Evolutionary conservation across 1,140 invertebrate genomes (phyloP), one percentile per base, ranked within the genome.

Genomic region (Drosophila navojoa): DNA sequence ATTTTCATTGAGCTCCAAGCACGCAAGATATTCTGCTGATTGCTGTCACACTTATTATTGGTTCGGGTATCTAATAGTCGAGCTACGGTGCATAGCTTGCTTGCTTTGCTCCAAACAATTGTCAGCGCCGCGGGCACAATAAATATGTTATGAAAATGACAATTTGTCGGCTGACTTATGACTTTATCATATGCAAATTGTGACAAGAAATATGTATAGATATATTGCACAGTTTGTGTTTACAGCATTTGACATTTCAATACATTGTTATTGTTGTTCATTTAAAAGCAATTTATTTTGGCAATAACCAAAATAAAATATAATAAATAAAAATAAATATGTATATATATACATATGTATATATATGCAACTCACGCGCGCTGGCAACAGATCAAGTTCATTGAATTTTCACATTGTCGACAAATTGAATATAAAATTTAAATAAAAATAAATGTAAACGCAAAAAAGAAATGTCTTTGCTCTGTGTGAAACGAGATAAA

Each of bases 161-260:
- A 86, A 87, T 86, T 87, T 82, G 72, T 64, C 68, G 66, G 45
- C 66, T 87, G 81, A 87, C 85, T 86, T 86, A 82, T 79, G 79
- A 82, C 79, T 87, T 87, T 82, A 89, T 82, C 79, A 87, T 84
- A 87, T 82, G 82, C 82, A 87, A 86, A 87, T 86, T 86, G 79
- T 79, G 78, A 81, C 79, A 82, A 81, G 87, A 74, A 79, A 66
- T 64, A 49, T 44, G n/a, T 44, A 16, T 44, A 16, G 15, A 16
- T 15, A 16, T 44, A 16, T 42, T 13, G 40, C 13, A 42, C 40
- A 42, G 40, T 15, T 80, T 73, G 63, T 78, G 75, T 81, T 85
- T 78, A 86, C 79, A 87, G 58, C 45, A 38, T 52, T 68, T 85
- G 74, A 80, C 81, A 85, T 69, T 81, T 81, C 47, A 81, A 80